Evolutionary conservation across 30 jellyfish, hydroid and myxozoan species (phyloP), one percentile per base, ranked within the genome.

Genomic region (Sanderia malayensis): DNA sequence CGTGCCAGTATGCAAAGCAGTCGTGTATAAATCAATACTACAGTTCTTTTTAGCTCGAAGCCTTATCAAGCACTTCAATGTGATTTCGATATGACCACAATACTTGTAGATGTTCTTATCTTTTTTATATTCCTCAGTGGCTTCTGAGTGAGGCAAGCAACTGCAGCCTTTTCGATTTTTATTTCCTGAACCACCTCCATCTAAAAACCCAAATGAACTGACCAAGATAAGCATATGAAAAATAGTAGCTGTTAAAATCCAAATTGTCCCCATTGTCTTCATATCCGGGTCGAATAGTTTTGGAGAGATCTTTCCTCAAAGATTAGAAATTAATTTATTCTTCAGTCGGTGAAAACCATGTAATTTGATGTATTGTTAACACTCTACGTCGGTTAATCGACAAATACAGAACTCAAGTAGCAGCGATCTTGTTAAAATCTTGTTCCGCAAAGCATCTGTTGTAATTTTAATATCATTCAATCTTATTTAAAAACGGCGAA

Each of bases 211-310:
- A 31, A 61, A 37, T 47, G 70, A 70, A 24, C 66, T 68, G 9
- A 61, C 93, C 31, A 71, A 71, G 31, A 82, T 58, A 52, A 70
- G 70, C 80, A 71, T 70, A 15, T 76, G 77, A 60, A 70, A 81
- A 20, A 81, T 32, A 22, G 83, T 69, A 31, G 68, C 62, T 46
- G 83, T 49, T 46, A 81, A 60, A 81, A 66, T 49, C 84, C 83
- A 81, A 59, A 70, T 60, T 70, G 82, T 69, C 27, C 76, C 83
- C 23, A 81, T 70, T 37, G 84, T 81, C 82, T 70, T 72, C 94
- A 81, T 81, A 81, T 81, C 94, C 94, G 94, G 86, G 59, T 73
- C 18, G 30, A 81, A 69, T n/a, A 63, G 77, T 73, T 31, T 65
- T 57, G 58, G 92, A 49, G 44, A 69, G 25, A 33, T 4, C 4